Evolutionary conservation across 2,797 vertebrate species (phyloP), one percentile per base, ranked within the genome.

Genomic region (Sardinella longiceps): DNA sequence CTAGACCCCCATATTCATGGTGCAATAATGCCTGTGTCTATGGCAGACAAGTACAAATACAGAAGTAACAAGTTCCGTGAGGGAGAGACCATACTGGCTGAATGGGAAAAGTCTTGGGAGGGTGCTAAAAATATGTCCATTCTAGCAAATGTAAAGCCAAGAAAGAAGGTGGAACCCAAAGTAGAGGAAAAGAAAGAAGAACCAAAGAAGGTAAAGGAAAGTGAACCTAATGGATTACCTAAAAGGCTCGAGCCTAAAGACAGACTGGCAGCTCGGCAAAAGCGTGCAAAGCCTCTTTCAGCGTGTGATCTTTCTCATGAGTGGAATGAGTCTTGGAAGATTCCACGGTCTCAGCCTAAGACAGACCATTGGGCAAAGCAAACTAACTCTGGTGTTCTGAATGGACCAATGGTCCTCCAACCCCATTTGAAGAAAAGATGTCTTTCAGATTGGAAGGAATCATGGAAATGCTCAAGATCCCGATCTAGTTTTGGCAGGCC

Each of bases 21-120:
- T 12, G 33, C 84, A 70, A 87, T 87, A 82, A 84, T 85, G 2
- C 50, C 66, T 83, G 20, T 82, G 11, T 83, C 86, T 60, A 80
- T 2, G 43, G 77, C 87, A 46, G 56, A 82, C 5, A 89, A 86
- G 30, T 18, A 88, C 66, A 87, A 43, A 83, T 45, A 85, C 81
- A 66, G 83, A 28, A 80, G 82, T 58, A 60, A 56, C 10, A 84
- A 90, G 23, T 30, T 90, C 1, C 63, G 14, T 5, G 53, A 37
- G 66, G 88, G 87, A 60, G 84, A 86, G 25, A 23, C 87, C 11
- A 37, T n/a, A 10, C 5, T 70, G 5, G 77, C 86, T 81, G 90
- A 94, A 39, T 94, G 93, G 93, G 85, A n/a, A 23, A 88, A 88
- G 63, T 93, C 92, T 46, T 94, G 92, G 92, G 70, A 88, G 74